A percentile compares a stretch with the other conserved stretches of the same genome.
Conservation (phyloP, 2,797 vertebrate species). For the Malacoraja senta region DNA sequence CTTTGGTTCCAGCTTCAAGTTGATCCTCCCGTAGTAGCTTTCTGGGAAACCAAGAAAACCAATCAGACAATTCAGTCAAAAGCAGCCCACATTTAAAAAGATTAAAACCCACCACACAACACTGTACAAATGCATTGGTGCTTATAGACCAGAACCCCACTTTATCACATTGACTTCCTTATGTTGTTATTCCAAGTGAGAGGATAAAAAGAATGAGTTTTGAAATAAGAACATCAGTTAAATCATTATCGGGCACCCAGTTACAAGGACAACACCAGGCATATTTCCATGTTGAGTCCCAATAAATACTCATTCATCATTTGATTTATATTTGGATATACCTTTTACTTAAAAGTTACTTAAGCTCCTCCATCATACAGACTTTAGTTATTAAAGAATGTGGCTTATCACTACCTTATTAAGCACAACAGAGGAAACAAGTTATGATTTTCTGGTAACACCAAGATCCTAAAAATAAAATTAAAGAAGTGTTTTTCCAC, state of each 20-base stretch:
- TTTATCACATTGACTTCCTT: neutral
- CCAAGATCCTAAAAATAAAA: neutral
- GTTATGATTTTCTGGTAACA: neutral
- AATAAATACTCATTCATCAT: neutral
- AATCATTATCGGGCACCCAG: neutral
- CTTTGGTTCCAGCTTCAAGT: conserved; percentile 91
- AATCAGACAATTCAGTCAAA: neutral
- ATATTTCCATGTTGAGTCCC: neutral
- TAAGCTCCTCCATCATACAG: neutral
- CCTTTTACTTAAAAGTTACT: neutral
- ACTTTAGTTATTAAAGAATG: neutral
- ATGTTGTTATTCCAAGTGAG: neutral
- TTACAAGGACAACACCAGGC: neutral
- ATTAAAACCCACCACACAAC: neutral
- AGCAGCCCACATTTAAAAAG: neutral
- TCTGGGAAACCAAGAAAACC: conserved; percentile 51
- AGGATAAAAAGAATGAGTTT: neutral
- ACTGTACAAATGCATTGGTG: neutral
- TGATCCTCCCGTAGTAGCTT: conserved; percentile 93
- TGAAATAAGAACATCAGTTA: neutral
- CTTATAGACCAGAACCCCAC: neutral
- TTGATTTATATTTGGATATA: neutral
- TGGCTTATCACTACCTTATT: neutral
- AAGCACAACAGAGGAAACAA: neutral
- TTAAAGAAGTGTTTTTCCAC: neutral